phyloP scores from a whole-genome alignment of 2,797 vertebrate genomes.

The Micrastur ruficollis region DNA sequence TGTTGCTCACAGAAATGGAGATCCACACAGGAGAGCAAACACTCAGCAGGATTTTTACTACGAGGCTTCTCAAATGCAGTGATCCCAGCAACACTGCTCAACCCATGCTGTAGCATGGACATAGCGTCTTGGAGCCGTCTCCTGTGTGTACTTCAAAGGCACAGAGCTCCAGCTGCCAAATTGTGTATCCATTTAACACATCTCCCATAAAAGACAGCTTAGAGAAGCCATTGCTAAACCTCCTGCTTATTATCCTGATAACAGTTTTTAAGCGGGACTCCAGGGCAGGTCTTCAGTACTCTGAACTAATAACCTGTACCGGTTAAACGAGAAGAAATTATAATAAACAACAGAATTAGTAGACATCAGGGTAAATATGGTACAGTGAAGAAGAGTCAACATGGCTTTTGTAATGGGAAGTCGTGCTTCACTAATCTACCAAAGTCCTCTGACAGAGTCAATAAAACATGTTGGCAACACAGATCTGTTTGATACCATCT shows the following conservation, averaged over 20 bases:
- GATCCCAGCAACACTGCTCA: neutral
- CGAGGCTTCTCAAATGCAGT: neutral
- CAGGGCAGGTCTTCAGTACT: neutral
- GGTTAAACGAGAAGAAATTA: neutral
- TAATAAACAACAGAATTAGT: neutral
- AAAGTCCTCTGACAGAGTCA: neutral
- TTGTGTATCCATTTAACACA: neutral
- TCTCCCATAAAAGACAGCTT: neutral
- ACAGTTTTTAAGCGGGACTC: neutral
- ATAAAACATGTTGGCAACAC: neutral
- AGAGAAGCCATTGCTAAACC: neutral
- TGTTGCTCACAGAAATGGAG: neutral
- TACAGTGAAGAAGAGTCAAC: neutral
- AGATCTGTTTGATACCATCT: constrained; percentile 14
- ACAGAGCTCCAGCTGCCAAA: neutral
- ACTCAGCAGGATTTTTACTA: neutral
- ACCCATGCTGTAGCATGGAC: neutral
- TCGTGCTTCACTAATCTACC: neutral
- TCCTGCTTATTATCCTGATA: neutral
- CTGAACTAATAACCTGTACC: neutral
- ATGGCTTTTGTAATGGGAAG: neutral
- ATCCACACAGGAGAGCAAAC: neutral
- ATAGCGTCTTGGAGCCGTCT: neutral
- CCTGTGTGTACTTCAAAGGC: neutral
- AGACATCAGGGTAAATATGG: neutral